Conservation (phyloP, 2,113 vertebrate genomes). For the Hystrix brachyura region DNA sequence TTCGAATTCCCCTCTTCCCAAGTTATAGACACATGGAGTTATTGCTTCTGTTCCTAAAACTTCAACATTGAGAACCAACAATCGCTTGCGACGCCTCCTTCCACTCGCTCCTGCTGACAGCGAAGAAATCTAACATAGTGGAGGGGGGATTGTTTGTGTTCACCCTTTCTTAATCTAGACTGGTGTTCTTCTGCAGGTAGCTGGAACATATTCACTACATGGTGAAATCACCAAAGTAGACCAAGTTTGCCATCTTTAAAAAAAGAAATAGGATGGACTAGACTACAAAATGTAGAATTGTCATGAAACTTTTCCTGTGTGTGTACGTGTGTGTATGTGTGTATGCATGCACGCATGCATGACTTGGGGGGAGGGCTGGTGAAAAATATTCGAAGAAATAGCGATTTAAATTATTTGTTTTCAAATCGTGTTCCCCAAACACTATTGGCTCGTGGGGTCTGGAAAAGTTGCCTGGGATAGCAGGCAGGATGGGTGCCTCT, state of each 20-base stretch:
- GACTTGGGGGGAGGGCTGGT: not conserved
- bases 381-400: constrained; percentile 42
- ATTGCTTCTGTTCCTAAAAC: not conserved
- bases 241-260: not conserved
- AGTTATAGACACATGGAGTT: not conserved
- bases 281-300: not conserved
- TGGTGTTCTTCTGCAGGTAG: not conserved
- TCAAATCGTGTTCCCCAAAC: not conserved
- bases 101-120: not conserved
- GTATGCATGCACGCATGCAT: not conserved
- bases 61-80: not conserved
- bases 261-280: not conserved
- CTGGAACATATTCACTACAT: not conserved
- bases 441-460: not conserved
- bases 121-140: not conserved
- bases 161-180: not conserved
- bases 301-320: not conserved
- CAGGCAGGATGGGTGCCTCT: not conserved
- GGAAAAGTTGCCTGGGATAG: not conserved
- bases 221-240: not conserved
- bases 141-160: not conserved
- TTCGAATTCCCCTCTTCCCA: not conserved
- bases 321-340: not conserved
- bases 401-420: not conserved
- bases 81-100: not conserved